These are phyloP conservation scores for Caenorhabditis becei DNA, from an alignment of 2,888 invertebrate genomes.

Conservation along the genomic window DNA sequence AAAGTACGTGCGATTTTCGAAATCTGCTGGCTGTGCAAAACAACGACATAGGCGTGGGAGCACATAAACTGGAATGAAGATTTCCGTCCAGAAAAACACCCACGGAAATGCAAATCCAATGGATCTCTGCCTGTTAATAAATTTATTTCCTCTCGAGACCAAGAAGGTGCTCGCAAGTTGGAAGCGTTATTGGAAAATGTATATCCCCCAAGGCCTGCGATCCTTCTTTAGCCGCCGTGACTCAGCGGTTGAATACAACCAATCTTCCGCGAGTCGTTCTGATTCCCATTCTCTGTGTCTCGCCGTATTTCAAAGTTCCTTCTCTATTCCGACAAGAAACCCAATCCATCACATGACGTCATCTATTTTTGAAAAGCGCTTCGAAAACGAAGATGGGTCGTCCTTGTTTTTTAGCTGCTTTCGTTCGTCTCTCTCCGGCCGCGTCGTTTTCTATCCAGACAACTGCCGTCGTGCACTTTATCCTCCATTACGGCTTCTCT, in stretches of 20 bases:
- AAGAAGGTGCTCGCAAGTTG: constrained; percentile 1
- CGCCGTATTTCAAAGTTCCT: not conserved
- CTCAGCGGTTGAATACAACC: not conserved
- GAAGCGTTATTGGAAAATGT: not conserved
- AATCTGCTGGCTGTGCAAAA: not conserved
- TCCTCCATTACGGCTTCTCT: not conserved
- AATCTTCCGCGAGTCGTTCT: not conserved
- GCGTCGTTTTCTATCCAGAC: not conserved
- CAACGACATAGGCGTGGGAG: not conserved
- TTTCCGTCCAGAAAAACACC: not conserved
- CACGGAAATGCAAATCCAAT: not conserved
- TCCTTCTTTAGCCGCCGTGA: not conserved
- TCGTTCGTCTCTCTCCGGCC: not conserved
- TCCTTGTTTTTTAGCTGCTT: constrained; percentile 20
- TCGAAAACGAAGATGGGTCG: constrained; percentile 1
- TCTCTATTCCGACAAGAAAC: constrained; percentile 2
- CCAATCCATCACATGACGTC: constrained; percentile 41
- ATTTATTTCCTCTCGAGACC: constrained; percentile 1
- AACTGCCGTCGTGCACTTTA: constrained; percentile 4
- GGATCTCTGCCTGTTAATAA: not conserved
- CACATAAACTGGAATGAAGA: not conserved
- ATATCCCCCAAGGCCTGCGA: not conserved
- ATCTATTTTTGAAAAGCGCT: constrained; percentile 29
- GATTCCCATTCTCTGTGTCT: not conserved
- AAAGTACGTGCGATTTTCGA: not conserved